Percentiles rank a stretch among this genome's conserved stretches.
These are phyloP conservation scores for Spongilla lacustris DNA, from an alignment of 37 sponge, comb jelly and placozoan species.

Conservation along the genomic window DNA sequence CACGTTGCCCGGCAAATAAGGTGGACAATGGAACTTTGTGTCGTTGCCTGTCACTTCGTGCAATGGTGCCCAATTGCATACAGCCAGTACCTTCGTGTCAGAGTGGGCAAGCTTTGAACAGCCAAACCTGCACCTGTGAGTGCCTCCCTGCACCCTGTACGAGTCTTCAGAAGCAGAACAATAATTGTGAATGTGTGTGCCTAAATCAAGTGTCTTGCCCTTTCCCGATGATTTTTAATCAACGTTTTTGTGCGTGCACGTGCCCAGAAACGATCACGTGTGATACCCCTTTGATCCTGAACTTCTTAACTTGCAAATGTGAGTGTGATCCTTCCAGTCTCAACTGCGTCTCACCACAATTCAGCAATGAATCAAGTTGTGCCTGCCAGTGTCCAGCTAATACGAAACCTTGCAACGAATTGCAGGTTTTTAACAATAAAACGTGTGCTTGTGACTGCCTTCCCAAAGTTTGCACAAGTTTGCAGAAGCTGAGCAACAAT, in stretches of 20 bases:
- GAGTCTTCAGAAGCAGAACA: neutral
- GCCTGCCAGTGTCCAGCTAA: neutral
- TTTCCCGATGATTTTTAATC: neutral
- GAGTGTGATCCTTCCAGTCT: neutral
- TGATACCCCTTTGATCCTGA: neutral
- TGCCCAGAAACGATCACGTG: neutral
- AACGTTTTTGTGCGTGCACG: neutral
- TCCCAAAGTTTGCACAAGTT: neutral
- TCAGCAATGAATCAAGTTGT: neutral
- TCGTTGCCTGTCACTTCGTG: neutral
- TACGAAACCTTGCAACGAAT: neutral
- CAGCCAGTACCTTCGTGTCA: neutral
- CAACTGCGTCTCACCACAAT: neutral
- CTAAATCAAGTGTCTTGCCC: neutral
- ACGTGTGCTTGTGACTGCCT: neutral
- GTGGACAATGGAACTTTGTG: neutral
- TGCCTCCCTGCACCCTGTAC: neutral
- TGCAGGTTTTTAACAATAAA: neutral
- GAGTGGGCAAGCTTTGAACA: neutral
- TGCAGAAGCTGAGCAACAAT: neutral
- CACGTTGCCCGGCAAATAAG: neutral
- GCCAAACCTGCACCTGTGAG: neutral
- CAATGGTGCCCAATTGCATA: neutral
- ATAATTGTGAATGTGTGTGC: neutral
- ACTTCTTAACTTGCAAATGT: neutral